Evolutionary conservation across 23 tunicate species (phyloP), one percentile per base, ranked within the genome.

Genomic region (Ciona savignyi): DNA sequence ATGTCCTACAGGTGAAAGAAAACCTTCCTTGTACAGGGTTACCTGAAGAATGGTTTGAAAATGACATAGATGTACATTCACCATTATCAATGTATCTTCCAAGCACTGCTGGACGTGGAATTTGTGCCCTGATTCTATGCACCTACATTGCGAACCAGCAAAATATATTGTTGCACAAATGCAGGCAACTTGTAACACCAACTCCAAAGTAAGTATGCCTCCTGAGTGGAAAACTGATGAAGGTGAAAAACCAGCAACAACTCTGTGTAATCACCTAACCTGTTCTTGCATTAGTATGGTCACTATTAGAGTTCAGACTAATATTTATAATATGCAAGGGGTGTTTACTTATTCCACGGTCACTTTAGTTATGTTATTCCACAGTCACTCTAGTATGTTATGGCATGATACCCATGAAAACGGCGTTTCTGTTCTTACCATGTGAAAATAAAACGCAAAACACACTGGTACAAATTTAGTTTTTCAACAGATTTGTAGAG

Each of bases 81-180:
- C 87, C 96, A 4, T 51, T 88, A 11, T 81, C 86, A 4, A 88
- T 88, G 96, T 85, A 73, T 27, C 66, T 88, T 32, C 96, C 96
- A 1, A 82, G 84, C 66, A 48, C 70, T 24, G 4, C 79, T 73
- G 96, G 96, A 23, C 72, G 87, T 71, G 96, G 96, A 26, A 32
- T 80, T 1, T 88, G 96, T 81, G 96, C 87, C 25, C 73, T 65
- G 25, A 67, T 77, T 26, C 30, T 88, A 65, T 62, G 73, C 21
- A 82, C 81, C 34, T 82, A 76, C 49, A 34, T 88, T 27, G 60
- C 78, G 56, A 77, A 82, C 21, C 81, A 70, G 29, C 96, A 88
- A 34, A 88, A 88, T 66, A 34, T 60, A 22, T 33, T 88, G 29
- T 60, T 88, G 27, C 65, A 35, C 1, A 61, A 73, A 60, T 88